phyloP scores from a whole-genome alignment of 1,140 invertebrate genomes.

The Luehdorfia chinensis region DNA sequence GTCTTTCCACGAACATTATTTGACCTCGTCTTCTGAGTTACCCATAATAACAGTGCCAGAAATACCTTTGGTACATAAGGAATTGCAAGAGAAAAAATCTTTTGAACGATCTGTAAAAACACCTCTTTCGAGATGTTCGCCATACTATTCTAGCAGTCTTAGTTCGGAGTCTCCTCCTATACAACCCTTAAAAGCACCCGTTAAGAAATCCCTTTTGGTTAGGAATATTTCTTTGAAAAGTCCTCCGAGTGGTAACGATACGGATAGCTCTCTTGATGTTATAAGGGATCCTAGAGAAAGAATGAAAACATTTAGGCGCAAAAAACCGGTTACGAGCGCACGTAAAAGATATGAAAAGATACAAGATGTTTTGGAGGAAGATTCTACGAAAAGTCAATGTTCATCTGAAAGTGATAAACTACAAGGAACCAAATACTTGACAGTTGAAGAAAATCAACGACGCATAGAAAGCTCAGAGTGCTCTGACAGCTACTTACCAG shows the following conservation, averaged over 20 bases:
- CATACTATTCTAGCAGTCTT: slow-evolving; percentile 83
- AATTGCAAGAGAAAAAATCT: slow-evolving; percentile 67
- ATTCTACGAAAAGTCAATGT: slow-evolving; percentile 72
- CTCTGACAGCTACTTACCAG: slow-evolving; percentile 82
- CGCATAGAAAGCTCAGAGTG: slow-evolving; percentile 79
- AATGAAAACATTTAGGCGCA: slow-evolving; percentile 80
- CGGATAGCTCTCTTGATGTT: slow-evolving; percentile 82
- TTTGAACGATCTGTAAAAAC: slow-evolving; percentile 65
- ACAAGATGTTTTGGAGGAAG: slow-evolving; percentile 76
- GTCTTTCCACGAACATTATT: slow-evolving; percentile 80
- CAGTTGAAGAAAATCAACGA: slow-evolving; percentile 55
- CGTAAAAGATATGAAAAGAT: slow-evolving; percentile 77
- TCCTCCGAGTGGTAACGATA: slow-evolving; percentile 83
- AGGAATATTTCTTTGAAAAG: slow-evolving; percentile 78
- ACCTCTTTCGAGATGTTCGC: slow-evolving; percentile 80
- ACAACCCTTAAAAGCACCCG: slow-evolving; percentile 77
- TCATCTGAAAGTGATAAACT: slow-evolving; percentile 76
- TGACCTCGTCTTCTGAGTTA: slow-evolving; percentile 68
- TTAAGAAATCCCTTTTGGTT: slow-evolving; percentile 75
- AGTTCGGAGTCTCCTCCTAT: slow-evolving; percentile 83
- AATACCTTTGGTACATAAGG: slow-evolving; percentile 60
- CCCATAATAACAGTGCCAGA: slow-evolving; percentile 65
- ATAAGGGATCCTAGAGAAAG: slow-evolving; percentile 79
- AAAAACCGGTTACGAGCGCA: slow-evolving; percentile 78
- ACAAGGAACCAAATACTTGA: slow-evolving; percentile 54